Conservation (phyloP, 2,113 vertebrate genomes). For the Acanthochromis polyacanthus region DNA sequence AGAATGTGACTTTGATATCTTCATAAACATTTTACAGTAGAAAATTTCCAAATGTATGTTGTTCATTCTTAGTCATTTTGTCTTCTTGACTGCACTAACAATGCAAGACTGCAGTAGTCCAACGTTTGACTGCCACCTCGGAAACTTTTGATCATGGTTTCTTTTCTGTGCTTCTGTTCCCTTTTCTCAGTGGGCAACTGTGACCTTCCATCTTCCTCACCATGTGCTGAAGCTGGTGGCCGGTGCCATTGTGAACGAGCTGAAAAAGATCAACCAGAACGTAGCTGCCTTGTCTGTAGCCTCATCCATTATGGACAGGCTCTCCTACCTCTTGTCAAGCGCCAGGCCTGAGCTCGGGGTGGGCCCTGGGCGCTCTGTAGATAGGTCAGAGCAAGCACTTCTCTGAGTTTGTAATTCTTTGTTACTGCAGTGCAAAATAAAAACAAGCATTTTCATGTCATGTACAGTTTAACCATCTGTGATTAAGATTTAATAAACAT, state of each 20-base stretch:
- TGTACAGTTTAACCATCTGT: neutral
- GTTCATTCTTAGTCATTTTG: no score
- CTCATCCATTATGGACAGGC: slow-evolving; percentile 99
- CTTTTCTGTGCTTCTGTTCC: neutral
- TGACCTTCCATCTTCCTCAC: slow-evolving; percentile 98
- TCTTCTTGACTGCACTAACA: no score
- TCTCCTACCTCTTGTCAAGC: slow-evolving; percentile 99
- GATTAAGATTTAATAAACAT: neutral
- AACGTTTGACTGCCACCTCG: no score
- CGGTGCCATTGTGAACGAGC: slow-evolving; percentile 95
- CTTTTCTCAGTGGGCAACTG: slow-evolving; percentile 94
- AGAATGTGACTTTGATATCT: no score
- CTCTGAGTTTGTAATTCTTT: no score
- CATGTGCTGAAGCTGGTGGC: slow-evolving; percentile 96
- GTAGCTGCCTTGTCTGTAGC: slow-evolving; percentile 98
- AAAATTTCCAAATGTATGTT: no score
- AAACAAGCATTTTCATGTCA: no score
- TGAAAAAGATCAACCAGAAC: slow-evolving; percentile 99
- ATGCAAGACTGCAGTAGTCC: no score
- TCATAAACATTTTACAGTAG: no score
- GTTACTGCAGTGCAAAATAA: no score
- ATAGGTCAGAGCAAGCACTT: slow-evolving; percentile 86
- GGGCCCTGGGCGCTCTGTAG: slow-evolving; percentile 97
- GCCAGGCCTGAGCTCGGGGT: slow-evolving; percentile 96
- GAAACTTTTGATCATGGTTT: no score